Percentiles rank a stretch among this genome's conserved stretches.
Conservation (phyloP, 2,888 invertebrate species). For the Rambutsinella grinnellia region DNA sequence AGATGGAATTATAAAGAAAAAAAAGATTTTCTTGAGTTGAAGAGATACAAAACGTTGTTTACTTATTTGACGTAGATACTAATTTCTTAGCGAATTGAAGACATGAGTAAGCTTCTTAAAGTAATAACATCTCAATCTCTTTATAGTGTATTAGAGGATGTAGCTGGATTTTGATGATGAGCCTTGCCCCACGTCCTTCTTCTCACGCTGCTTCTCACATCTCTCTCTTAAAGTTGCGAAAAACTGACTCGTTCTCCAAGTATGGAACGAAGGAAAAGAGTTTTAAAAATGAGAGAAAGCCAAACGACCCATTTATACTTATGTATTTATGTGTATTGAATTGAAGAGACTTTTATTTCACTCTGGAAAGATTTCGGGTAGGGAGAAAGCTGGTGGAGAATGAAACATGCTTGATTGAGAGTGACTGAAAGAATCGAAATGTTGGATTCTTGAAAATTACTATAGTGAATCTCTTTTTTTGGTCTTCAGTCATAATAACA, state of each 20-base stretch:
- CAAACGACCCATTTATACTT: slow-evolving; percentile 27
- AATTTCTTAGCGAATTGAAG: no score
- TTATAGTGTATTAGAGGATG: neutral
- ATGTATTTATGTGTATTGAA: neutral
- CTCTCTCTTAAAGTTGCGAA: neutral
- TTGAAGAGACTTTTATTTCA: no score
- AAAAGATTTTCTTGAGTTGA: no score
- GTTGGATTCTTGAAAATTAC: neutral
- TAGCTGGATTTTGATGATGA: neutral
- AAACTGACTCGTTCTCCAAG: neutral
- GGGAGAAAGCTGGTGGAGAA: slow-evolving; percentile 12
- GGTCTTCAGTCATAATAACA: neutral
- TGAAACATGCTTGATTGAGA: slow-evolving; percentile 45
- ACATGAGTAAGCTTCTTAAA: neutral
- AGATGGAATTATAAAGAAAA: no score
- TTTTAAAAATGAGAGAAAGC: slow-evolving; percentile 20
- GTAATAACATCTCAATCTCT: neutral
- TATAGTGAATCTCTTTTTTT: neutral
- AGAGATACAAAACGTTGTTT: no score
- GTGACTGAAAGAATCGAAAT: slow-evolving; percentile 43
- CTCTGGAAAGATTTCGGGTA: no score
- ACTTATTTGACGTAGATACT: no score
- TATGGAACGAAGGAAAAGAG: neutral
- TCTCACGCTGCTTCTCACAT: neutral
- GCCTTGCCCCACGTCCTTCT: neutral